These are phyloP conservation scores for Halcyon smyrnensis DNA, from an alignment of 2,797 vertebrate genomes.

Conservation along the genomic window DNA sequence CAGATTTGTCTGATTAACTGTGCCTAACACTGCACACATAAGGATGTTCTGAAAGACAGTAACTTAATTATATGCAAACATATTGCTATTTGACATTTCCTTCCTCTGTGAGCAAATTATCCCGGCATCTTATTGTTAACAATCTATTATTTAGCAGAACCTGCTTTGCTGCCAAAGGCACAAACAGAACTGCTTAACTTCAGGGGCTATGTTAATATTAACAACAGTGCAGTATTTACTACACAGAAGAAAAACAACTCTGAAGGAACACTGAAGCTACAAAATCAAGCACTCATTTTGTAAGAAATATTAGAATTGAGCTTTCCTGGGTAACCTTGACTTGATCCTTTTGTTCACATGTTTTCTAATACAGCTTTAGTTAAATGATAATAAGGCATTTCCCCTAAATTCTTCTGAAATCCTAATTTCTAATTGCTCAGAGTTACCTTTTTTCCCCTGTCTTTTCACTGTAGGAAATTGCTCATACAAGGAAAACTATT, in stretches of 20 bases:
- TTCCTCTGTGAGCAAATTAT: not conserved
- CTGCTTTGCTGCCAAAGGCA: not conserved
- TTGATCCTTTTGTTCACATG: not conserved
- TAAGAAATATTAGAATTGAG: not conserved
- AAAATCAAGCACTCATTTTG: not conserved
- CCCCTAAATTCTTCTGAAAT: not conserved
- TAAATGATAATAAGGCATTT: not conserved
- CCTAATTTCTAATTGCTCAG: not conserved
- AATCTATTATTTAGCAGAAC: not conserved
- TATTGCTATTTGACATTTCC: conserved; percentile 8
- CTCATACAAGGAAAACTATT: not conserved
- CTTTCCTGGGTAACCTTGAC: not conserved
- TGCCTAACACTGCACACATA: not conserved
- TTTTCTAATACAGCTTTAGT: not conserved
- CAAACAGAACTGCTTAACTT: not conserved
- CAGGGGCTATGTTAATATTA: not conserved
- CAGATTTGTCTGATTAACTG: not conserved
- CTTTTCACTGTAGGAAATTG: not conserved
- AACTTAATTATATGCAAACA: not conserved
- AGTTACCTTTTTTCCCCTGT: not conserved
- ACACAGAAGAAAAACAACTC: not conserved
- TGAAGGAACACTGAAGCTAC: not conserved
- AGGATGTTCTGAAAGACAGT: not conserved
- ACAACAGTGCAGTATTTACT: not conserved
- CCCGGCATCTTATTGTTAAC: not conserved